A percentile compares a stretch with the other conserved stretches of the same genome.
Conservation (phyloP, 2,797 vertebrate genomes). For the Fistularia commersonii region DNA sequence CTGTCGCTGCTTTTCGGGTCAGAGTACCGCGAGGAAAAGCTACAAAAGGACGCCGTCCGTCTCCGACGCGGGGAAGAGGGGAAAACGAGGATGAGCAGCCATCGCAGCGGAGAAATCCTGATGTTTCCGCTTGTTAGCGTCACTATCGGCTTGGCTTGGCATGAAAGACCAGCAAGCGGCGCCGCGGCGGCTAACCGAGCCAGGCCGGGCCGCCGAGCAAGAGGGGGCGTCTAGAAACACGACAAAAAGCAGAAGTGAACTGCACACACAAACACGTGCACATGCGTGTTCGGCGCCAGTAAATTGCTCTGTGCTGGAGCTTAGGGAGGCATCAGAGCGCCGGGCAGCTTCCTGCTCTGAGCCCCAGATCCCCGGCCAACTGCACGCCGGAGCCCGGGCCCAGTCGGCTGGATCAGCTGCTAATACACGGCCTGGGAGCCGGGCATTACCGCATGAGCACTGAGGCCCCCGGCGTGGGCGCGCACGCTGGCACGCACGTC, state of each 20-base stretch:
- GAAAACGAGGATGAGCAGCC: too few species aligned
- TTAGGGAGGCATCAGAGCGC: constrained; percentile 62
- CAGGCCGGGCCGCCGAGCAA: constrained; percentile 7
- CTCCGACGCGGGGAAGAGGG: too few species aligned
- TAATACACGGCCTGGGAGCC: constrained; percentile 60
- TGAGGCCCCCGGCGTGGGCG: constrained; percentile 30
- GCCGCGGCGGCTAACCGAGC: constrained; percentile 7
- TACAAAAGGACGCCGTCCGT: too few species aligned
- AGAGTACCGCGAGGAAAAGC: too few species aligned
- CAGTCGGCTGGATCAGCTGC: constrained; percentile 60
- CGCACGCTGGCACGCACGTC: constrained; percentile 16
- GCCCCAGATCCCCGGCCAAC: constrained; percentile 47
- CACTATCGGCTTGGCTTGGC: constrained; percentile 39
- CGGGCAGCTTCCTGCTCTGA: constrained; percentile 57
- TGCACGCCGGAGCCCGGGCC: constrained; percentile 53
- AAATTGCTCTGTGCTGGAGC: constrained; percentile 62
- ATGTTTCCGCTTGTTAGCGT: constrained; percentile 26
- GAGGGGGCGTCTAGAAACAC: constrained; percentile 18
- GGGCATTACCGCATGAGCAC: constrained; percentile 57
- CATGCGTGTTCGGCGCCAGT: constrained; percentile 39
- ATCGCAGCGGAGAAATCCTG: constrained; percentile 19
- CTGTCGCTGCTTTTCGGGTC: too few species aligned
- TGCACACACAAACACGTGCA: constrained; percentile 25
- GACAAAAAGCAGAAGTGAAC: constrained; percentile 31
- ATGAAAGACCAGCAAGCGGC: constrained; percentile 31